A percentile compares a stretch with the other conserved stretches of the same genome.
Conservation (phyloP, 2,888 invertebrate species). For the Brachyptera putata region DNA sequence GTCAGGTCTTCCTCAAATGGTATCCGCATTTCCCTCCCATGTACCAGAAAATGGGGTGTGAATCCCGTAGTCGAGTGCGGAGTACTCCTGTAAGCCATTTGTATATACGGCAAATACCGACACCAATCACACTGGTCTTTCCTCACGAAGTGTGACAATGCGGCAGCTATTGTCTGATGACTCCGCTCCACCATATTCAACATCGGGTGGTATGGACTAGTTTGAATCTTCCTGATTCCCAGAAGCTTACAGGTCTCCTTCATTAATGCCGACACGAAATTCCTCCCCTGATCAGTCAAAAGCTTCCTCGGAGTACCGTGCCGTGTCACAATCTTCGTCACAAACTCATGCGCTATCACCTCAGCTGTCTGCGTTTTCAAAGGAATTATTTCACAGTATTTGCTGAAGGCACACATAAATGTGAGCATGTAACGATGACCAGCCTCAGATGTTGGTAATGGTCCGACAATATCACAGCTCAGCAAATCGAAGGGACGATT, state of each 20-base stretch:
- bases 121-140: background rate
- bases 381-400: background rate
- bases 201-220: background rate
- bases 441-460: conserved; percentile 27
- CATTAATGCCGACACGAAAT: background rate
- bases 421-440: conserved; percentile 19
- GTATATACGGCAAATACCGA: background rate
- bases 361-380: background rate
- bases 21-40: conserved; percentile 1
- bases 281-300: conserved; percentile 1
- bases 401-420: conserved; percentile 12
- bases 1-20: conserved; percentile 1
- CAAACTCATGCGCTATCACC: conserved; percentile 13
- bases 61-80: background rate
- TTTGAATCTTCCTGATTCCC: background rate
- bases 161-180: background rate
- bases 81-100: conserved; percentile 11
- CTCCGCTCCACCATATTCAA: conserved; percentile 5
- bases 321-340: conserved; percentile 3
- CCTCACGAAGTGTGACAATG: conserved; percentile 8
- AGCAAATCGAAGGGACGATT: conserved; percentile 7
- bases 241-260: conserved; percentile 3
- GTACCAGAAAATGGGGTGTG: conserved; percentile 3
- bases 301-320: conserved; percentile 3
- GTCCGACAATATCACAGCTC: conserved; percentile 33